Evolutionary conservation across 2,797 vertebrate genomes (phyloP).

Genomic region (Acrossocheilus wenchowensis): DNA sequence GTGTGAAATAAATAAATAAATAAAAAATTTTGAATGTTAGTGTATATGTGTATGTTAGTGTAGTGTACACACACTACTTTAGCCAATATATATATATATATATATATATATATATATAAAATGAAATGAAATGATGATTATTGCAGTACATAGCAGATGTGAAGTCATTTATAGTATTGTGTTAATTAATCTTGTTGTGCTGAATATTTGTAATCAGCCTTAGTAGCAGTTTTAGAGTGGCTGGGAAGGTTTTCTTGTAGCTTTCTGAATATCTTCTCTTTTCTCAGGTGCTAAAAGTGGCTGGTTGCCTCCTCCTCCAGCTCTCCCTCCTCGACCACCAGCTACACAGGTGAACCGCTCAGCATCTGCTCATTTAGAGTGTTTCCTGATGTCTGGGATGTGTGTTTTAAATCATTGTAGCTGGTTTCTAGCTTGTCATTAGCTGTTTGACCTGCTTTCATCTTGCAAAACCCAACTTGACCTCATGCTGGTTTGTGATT

Average conservation of each 20-base stretch:
- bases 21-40: too few relatives aligned
- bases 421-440: not conserved
- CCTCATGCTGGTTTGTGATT: not conserved
- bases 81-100: too few relatives aligned
- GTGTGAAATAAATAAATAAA: too few relatives aligned
- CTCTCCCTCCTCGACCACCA: slow-evolving; percentile 89
- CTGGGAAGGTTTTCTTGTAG: not conserved
- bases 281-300: slow-evolving; percentile 81
- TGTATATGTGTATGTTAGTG: too few relatives aligned
- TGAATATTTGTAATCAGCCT: not conserved
- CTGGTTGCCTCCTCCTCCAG: slow-evolving; percentile 87
- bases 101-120: too few relatives aligned
- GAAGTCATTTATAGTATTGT: not conserved
- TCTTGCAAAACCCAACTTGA: not conserved
- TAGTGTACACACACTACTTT: too few relatives aligned
- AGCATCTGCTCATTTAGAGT: not conserved
- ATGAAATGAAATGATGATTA: not conserved
- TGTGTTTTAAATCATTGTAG: not conserved
- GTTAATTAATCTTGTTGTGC: not conserved
- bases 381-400: not conserved
- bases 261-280: not conserved
- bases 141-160: not conserved
- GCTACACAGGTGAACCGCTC: slow-evolving; percentile 83
- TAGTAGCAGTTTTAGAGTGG: too few relatives aligned
- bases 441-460: not conserved